These are phyloP conservation scores for Glomeris marginata DNA, from an alignment of 2,888 invertebrate species.

Conservation along the genomic window DNA sequence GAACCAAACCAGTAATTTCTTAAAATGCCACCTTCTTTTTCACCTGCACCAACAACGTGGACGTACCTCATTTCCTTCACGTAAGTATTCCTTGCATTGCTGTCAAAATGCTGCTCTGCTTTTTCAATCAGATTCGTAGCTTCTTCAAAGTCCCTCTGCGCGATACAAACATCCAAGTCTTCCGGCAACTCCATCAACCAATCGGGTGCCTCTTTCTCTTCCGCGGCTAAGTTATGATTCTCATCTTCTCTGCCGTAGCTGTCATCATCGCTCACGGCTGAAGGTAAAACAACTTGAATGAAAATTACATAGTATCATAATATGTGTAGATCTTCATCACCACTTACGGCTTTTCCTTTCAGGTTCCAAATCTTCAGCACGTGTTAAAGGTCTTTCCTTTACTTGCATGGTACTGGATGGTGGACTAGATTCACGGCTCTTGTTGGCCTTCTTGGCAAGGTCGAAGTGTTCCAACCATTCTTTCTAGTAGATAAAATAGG, in stretches of 20 bases:
- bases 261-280: conserved; percentile 32
- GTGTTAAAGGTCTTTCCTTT: background rate
- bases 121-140: conserved; percentile 67
- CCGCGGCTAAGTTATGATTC: conserved; percentile 17
- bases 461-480: conserved; percentile 92
- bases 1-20: no score
- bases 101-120: conserved; percentile 22
- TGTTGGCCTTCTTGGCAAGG: conserved; percentile 56
- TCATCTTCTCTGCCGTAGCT: conserved; percentile 13
- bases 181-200: conserved; percentile 86
- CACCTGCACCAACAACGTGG: background rate
- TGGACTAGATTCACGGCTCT: conserved; percentile 6
- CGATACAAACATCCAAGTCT: conserved; percentile 86
- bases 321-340: no score
- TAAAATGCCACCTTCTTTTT: background rate
- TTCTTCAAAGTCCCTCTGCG: conserved; percentile 88
- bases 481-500: conserved; percentile 44
- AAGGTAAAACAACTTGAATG: background rate
- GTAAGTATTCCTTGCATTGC: conserved; percentile 16
- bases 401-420: background rate
- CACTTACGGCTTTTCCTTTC: background rate
- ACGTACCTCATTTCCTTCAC: conserved; percentile 35
- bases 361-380: no score
- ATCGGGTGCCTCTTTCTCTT: conserved; percentile 44
- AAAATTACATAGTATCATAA: background rate